Base-by-base conservation (phyloP, 2,888 invertebrate genomes). In the Bellardia pandia region DNA sequence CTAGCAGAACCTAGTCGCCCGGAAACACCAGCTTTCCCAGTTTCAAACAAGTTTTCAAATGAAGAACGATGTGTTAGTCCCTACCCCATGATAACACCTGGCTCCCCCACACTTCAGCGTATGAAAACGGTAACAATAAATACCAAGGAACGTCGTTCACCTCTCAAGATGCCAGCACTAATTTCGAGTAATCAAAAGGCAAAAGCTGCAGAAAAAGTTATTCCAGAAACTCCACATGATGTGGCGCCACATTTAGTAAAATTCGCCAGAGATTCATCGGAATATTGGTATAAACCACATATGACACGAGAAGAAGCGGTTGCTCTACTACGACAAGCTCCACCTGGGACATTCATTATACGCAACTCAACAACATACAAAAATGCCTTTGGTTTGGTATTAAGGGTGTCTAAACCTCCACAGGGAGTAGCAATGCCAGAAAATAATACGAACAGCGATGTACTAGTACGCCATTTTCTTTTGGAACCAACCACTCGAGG, bases 401-500 rank as follows among this genome's bases (percentile, higher is more conserved):
- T 99, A 81, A 96, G 98, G 92, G 99, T 99, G 3, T 96, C 97
- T 2, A 95, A 96, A 56, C 96, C 97, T 53, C 98, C 98, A 9
- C 96, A 97, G 48, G 96, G 96, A 53, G 94, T 95, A 0, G 92
- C 92, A 93, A 71, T 94, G 94, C 82, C 74, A 30, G 89, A 88
- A 11, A 85, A 86, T 8, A 95, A 95, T 89, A 14, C n/a, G 0
- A 95, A 95, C 5, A 94, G 95, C 16, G 96, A 96, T 91, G 98
- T 98, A 91, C 94, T 98, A 33, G 99, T 99, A 62, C 95, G 99
- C 6, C 99, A 99, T 94, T 99, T 99, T 94, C 95, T 99, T 66
- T 97, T 99, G 89, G 99, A 99, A 93, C 98, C 99, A 5, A 98
- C 99, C 14, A 96, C 98, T n/a, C 96, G 98, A 89, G 99, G 99